These are phyloP conservation scores for Nebria ingens DNA, from an alignment of 1,140 invertebrate genomes.

Conservation along the genomic window DNA sequence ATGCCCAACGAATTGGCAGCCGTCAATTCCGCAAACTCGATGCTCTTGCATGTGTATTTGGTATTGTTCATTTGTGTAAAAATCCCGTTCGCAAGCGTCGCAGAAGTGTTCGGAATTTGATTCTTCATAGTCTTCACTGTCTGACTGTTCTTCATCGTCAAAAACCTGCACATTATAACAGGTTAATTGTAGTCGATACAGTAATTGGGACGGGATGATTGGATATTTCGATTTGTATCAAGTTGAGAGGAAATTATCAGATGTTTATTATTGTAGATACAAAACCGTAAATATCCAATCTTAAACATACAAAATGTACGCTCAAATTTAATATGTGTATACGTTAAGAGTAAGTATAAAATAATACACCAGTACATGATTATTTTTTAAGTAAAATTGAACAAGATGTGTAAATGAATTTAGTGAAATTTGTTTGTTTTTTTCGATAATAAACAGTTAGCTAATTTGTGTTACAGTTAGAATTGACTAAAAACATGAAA, in stretches of 20 bases:
- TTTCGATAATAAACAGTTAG: not conserved
- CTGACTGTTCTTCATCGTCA: constrained; percentile 20
- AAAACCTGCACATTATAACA: not conserved
- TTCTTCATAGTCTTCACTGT: constrained; percentile 23
- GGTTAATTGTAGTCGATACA: too few relatives aligned
- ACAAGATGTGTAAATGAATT: not conserved
- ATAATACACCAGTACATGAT: not conserved
- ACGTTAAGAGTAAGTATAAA: too few relatives aligned
- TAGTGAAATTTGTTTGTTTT: too few relatives aligned
- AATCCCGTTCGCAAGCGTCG: constrained; percentile 66
- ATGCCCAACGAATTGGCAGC: constrained; percentile 71
- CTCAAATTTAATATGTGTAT: too few relatives aligned
- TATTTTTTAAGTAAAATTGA: not conserved
- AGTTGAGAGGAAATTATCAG: too few relatives aligned
- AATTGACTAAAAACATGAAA: too few relatives aligned
- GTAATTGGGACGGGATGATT: too few relatives aligned
- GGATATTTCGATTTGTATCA: too few relatives aligned
- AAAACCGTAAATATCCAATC: too few relatives aligned
- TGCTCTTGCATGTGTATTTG: constrained; percentile 57
- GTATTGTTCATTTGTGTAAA: constrained; percentile 45
- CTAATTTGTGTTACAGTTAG: not conserved
- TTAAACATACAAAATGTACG: too few relatives aligned
- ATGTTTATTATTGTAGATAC: too few relatives aligned
- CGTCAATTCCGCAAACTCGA: constrained; percentile 62
- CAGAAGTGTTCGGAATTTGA: constrained; percentile 39